A percentile compares a stretch with the other conserved stretches of the same genome.
phyloP scores from a whole-genome alignment of 2,888 invertebrate genomes.

The Phasia obesa region DNA sequence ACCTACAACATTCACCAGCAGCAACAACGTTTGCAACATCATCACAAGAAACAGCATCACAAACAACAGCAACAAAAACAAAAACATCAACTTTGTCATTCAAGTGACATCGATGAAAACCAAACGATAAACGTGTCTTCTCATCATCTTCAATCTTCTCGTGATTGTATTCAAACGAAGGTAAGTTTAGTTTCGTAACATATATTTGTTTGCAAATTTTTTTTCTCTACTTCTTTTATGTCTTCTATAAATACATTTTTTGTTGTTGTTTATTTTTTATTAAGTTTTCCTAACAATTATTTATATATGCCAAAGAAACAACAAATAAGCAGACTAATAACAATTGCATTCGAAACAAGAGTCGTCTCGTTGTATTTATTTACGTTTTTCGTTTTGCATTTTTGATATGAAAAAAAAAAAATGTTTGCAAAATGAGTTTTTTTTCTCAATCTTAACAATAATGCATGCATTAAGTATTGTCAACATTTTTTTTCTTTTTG shows the following conservation, averaged over 20 bases:
- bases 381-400: constrained; percentile 40
- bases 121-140: constrained; percentile 68
- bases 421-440: constrained; percentile 54
- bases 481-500: constrained; percentile 59
- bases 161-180: constrained; percentile 79
- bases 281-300: constrained; percentile 59
- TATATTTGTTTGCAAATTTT: constrained; percentile 59
- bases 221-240: constrained; percentile 47
- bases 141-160: constrained; percentile 71
- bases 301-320: constrained; percentile 56
- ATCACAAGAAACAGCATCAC: constrained; percentile 39
- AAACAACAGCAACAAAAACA: constrained; percentile 33
- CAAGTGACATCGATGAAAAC: constrained; percentile 63
- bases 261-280: constrained; percentile 29
- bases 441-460: constrained; percentile 43
- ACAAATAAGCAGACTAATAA: constrained; percentile 50
- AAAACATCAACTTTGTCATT: constrained; percentile 59
- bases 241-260: constrained; percentile 23
- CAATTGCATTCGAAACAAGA: constrained; percentile 51
- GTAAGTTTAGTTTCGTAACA: constrained; percentile 72
- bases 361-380: constrained; percentile 35
- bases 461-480: constrained; percentile 66
- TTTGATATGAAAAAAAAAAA: constrained; percentile 55
- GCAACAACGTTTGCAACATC: constrained; percentile 44
- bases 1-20: constrained; percentile 69